Evolutionary conservation across 2,797 vertebrate genomes (phyloP).

Genomic region (Neostethus bicornis): DNA sequence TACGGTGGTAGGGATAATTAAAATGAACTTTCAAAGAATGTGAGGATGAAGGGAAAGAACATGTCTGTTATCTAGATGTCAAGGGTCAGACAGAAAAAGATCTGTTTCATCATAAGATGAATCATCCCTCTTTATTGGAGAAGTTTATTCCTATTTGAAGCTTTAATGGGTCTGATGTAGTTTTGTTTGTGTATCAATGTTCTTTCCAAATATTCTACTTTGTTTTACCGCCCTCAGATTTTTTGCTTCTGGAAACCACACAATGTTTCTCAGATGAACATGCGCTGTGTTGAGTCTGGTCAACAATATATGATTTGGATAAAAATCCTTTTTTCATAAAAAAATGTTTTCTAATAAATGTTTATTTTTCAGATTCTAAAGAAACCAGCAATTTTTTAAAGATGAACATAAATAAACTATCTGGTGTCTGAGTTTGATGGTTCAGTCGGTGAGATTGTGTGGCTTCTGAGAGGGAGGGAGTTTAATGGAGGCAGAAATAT

Average conservation of each 20-base stretch:
- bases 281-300: too few relatives aligned
- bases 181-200: not conserved
- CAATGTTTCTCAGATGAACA: not conserved
- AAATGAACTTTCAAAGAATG: conserved; percentile 42
- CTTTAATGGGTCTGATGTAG: not conserved
- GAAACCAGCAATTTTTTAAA: not conserved
- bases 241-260: not conserved
- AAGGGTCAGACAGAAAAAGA: conserved; percentile 3
- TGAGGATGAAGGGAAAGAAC: conserved; percentile 10
- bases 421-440: not conserved
- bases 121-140: not conserved
- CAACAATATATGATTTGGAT: too few relatives aligned
- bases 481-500: too few relatives aligned
- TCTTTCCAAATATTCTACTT: not conserved
- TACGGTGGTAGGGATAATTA: conserved; percentile 30
- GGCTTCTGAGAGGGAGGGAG: too few relatives aligned
- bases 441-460: too few relatives aligned
- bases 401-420: too few relatives aligned
- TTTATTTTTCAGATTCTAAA: not conserved
- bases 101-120: conserved; percentile 10
- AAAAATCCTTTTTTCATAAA: too few relatives aligned
- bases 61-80: conserved; percentile 28
- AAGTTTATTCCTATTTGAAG: not conserved
- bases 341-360: not conserved
- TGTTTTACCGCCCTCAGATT: not conserved